Percentiles rank a stretch among this genome's conserved stretches.
phyloP scores from a whole-genome alignment of 2,797 vertebrate genomes.

The Xiphorhynchus erythropygius region DNA sequence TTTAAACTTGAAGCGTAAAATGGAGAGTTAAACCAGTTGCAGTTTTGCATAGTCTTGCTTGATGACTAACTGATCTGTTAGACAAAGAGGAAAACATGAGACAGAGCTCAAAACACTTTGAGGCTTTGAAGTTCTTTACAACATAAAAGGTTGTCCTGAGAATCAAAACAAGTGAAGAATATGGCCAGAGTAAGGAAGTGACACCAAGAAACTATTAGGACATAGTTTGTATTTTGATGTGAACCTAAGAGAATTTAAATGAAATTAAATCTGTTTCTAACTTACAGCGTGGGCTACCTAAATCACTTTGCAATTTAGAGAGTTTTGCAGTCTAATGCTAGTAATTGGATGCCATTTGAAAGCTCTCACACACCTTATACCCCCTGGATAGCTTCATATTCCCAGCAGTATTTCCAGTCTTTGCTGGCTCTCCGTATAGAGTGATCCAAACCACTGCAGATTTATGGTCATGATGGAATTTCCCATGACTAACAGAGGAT shows the following conservation, averaged over 20 bases:
- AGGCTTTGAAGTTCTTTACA: neutral
- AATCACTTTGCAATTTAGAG: neutral
- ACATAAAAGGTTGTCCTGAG: neutral
- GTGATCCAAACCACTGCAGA: neutral
- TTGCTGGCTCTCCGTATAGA: neutral
- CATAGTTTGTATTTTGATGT: neutral
- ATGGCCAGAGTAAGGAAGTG: neutral
- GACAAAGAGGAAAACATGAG: neutral
- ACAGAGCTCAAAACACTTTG: neutral
- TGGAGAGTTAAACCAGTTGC: neutral
- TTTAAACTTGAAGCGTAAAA: neutral
- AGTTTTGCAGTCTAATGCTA: neutral
- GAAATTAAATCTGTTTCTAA: neutral
- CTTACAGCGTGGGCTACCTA: neutral
- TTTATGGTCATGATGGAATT: neutral
- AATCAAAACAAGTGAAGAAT: neutral
- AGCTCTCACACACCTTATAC: neutral
- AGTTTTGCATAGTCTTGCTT: neutral
- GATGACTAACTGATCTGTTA: neutral
- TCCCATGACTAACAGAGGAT: neutral
- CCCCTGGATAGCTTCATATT: neutral
- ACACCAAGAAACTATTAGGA: neutral
- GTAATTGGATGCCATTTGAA: neutral
- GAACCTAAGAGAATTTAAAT: neutral
- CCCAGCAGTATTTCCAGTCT: neutral